Evolutionary conservation across 2,797 vertebrate species (phyloP).

Genomic region (Melanotaenia trifasciata): DNA sequence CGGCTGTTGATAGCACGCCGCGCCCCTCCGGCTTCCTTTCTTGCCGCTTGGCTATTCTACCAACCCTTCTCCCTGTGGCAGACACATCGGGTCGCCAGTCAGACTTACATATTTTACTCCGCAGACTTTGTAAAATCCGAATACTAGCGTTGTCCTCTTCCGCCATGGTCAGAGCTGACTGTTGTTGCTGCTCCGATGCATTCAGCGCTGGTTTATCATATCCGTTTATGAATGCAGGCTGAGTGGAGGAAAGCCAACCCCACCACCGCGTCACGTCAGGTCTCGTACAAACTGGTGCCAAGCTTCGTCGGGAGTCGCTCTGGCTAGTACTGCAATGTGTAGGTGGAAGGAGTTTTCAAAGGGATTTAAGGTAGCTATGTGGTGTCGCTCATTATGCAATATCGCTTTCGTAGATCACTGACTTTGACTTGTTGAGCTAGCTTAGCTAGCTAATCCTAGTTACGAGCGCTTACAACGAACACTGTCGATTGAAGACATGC

Average conservation of each 20-base stretch:
- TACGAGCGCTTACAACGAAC: neutral
- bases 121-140: conserved; percentile 93
- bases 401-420: conserved; percentile 14
- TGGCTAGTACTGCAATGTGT: conserved; percentile 12
- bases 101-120: conserved; percentile 97
- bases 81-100: conserved; percentile 1
- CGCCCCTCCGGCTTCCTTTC: conserved; percentile 76
- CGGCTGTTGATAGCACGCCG: conserved; percentile 66
- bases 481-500: neutral
- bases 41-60: conserved; percentile 45
- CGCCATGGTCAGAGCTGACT: conserved; percentile 86
- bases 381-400: conserved; percentile 44
- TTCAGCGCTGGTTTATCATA: conserved; percentile 82
- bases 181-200: conserved; percentile 75
- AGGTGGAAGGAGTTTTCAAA: conserved; percentile 39
- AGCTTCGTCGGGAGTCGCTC: conserved; percentile 39
- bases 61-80: conserved; percentile 24
- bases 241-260: conserved; percentile 73
- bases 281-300: conserved; percentile 42
- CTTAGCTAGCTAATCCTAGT: conserved; percentile 42
- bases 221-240: conserved; percentile 83
- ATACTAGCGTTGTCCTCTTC: conserved; percentile 89
- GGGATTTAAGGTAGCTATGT: conserved; percentile 41
- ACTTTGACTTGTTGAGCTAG: conserved; percentile 45
- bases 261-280: conserved; percentile 73